Evolutionary conservation across 2,113 vertebrate species (phyloP).

Genomic region (Poecile atricapillus): DNA sequence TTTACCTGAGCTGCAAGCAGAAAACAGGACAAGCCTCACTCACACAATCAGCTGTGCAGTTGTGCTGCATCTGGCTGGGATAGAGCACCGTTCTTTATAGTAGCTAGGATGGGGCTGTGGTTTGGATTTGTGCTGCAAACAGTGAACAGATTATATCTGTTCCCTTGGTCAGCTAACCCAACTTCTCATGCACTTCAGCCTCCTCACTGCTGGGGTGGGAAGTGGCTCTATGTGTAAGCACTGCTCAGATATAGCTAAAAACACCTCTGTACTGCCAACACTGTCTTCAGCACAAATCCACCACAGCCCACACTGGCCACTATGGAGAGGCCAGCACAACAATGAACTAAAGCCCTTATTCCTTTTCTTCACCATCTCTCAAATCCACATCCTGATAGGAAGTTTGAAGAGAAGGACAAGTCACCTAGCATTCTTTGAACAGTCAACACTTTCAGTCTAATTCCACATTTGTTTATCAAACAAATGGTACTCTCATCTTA

Average conservation of each 20-base stretch:
- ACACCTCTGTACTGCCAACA: not conserved
- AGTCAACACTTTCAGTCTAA: not conserved
- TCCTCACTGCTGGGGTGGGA: not conserved
- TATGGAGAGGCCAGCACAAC: not conserved
- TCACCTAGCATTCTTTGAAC: not conserved
- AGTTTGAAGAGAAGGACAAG: not conserved
- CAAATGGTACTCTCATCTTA: not conserved
- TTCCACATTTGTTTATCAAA: not conserved
- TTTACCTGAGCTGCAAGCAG: not conserved
- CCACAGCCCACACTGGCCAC: not conserved
- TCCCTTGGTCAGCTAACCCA: not conserved
- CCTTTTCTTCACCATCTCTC: not conserved
- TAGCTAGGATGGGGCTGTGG: not conserved
- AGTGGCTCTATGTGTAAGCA: not conserved
- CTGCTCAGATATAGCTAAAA: not conserved
- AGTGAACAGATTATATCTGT: not conserved
- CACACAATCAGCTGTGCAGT: not conserved
- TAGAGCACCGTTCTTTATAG: fast-evolving
- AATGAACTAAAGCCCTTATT: not conserved
- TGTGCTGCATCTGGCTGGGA: not conserved
- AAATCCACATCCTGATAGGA: not conserved
- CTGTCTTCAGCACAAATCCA: not conserved
- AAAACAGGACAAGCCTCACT: not conserved
- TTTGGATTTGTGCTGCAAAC: not conserved
- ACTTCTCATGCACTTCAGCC: not conserved